Conservation (phyloP, 2,888 invertebrate species). For the Tipula lateralis region DNA sequence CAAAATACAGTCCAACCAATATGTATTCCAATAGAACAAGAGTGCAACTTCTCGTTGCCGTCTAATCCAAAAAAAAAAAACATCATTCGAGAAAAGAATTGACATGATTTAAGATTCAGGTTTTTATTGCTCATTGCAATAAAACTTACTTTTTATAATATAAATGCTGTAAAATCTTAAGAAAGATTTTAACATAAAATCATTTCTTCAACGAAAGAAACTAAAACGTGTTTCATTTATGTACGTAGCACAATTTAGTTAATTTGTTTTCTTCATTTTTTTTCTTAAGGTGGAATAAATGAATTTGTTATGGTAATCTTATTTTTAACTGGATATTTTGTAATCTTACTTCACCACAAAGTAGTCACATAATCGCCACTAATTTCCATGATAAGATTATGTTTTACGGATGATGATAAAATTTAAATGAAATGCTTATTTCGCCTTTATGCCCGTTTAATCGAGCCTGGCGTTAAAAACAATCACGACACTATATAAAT, state of each 20-base stretch:
- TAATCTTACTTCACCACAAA: neutral
- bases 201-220: neutral
- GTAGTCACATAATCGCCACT: neutral
- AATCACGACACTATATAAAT: neutral
- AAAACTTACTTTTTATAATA: constrained; percentile 4
- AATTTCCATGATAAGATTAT: neutral
- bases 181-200: neutral
- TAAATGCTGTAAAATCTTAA: neutral
- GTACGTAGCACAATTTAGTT: neutral
- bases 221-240: neutral
- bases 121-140: neutral
- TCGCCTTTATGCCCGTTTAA: neutral
- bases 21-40: neutral
- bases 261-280: neutral
- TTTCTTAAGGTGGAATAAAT: neutral
- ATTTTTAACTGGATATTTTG: neutral
- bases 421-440: neutral
- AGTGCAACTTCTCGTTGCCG: neutral
- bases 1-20: neutral
- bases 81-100: neutral
- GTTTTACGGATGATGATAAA: neutral
- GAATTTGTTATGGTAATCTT: neutral
- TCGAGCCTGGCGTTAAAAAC: neutral
- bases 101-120: neutral
- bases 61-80: neutral